Evolutionary conservation across 1,140 invertebrate genomes (phyloP).

Genomic region (Eulimnadia texana): DNA sequence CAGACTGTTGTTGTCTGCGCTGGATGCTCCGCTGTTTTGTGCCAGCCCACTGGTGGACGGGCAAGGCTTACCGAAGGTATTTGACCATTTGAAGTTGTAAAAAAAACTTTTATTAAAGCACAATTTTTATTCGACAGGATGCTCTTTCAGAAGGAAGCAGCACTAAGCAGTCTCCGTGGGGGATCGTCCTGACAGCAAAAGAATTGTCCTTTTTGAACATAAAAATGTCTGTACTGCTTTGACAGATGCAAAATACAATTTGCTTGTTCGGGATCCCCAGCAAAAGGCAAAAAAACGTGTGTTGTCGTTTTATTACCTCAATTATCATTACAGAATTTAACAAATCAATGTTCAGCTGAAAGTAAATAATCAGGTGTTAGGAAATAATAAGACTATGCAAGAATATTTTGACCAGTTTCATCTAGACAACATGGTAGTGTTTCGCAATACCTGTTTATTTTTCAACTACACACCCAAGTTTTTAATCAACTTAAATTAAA

Average conservation of each 20-base stretch:
- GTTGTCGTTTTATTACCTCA: no score
- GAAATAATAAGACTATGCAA: no score
- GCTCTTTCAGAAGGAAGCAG: constrained; percentile 88
- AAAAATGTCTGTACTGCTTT: not conserved
- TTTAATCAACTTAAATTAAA: no score
- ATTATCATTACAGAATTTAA: no score
- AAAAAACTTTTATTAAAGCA: no score
- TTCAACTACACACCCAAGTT: no score
- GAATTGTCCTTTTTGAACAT: not conserved
- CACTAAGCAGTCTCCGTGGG: constrained; percentile 43
- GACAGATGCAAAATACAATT: not conserved
- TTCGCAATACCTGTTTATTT: no score
- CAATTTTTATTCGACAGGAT: no score
- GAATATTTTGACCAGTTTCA: no score
- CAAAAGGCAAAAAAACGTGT: not conserved
- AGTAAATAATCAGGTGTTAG: no score
- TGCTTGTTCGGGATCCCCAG: not conserved
- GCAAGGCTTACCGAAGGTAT: constrained; percentile 93
- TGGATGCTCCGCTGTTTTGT: constrained; percentile 93
- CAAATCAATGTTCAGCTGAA: no score
- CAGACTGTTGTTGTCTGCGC: constrained; percentile 96
- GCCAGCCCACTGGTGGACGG: constrained; percentile 96
- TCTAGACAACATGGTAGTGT: no score
- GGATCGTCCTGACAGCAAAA: not conserved
- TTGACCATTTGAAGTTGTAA: constrained; percentile 12